A percentile compares a stretch with the other conserved stretches of the same genome.
Evolutionary conservation across 1,140 invertebrate species (phyloP).

Genomic region (Anoplolepis gracilipes): DNA sequence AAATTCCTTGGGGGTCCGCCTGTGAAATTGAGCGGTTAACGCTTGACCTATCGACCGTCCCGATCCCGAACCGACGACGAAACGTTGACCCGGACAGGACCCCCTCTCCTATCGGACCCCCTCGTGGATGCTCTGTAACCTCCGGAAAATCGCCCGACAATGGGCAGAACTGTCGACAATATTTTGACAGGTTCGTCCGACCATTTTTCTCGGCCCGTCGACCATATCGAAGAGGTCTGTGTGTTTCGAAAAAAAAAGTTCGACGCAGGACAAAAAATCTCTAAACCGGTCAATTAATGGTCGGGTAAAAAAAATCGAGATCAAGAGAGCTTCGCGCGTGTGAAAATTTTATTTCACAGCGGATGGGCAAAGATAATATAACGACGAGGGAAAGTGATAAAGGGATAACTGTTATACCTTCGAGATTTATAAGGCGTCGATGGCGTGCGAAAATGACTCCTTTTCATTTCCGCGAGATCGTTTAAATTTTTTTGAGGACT

Average conservation of each 20-base stretch:
- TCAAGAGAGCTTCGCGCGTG: conserved; percentile 43
- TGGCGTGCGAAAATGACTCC: conserved; percentile 66
- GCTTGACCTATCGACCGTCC: conserved; percentile 64
- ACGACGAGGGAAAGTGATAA: not conserved
- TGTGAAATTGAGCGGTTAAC: conserved; percentile 82
- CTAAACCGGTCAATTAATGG: conserved; percentile 51
- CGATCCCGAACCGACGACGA: conserved; percentile 52
- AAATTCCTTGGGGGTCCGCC: conserved; percentile 60
- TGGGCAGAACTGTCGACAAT: conserved; percentile 69
- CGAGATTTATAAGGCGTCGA: conserved; percentile 58
- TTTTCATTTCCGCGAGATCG: conserved; percentile 14
- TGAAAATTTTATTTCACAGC: conserved; percentile 77
- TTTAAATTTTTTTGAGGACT: not conserved
- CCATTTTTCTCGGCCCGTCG: conserved; percentile 39
- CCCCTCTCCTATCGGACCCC: conserved; percentile 36
- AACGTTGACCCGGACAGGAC: conserved; percentile 72
- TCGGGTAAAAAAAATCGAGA: not conserved
- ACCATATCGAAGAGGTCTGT: conserved; percentile 38
- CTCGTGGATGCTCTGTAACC: conserved; percentile 41
- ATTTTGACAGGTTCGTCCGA: conserved; percentile 77
- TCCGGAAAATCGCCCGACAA: conserved; percentile 69
- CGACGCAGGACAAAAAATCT: not conserved
- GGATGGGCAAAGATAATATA: conserved; percentile 75
- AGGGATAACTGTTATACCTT: conserved; percentile 12
- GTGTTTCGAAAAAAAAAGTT: conserved; percentile 35